Conservation (phyloP, 1,140 invertebrate species). For the Aplysia californica region DNA sequence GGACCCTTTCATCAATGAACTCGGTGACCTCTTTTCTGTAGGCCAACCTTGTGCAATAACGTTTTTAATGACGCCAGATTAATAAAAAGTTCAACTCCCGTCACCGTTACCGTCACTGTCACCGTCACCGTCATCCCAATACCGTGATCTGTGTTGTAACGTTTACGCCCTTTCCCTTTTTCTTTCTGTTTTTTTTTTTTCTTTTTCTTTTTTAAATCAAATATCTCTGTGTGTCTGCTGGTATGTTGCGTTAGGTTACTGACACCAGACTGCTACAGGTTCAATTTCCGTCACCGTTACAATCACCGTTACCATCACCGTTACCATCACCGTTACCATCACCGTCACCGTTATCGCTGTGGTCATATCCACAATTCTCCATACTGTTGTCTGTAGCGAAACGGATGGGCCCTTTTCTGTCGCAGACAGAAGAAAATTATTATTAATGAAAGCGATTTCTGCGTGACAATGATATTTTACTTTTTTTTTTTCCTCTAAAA, state of each 20-base stretch:
- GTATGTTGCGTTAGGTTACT: too few species aligned
- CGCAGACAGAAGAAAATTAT: neutral
- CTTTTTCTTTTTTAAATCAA: too few species aligned
- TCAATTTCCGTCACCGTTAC: neutral
- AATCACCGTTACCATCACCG: neutral
- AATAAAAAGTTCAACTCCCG: neutral
- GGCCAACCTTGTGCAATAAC: too few species aligned
- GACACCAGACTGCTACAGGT: too few species aligned
- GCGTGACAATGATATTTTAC: neutral
- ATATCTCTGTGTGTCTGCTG: too few species aligned
- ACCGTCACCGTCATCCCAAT: neutral
- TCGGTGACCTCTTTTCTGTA: too few species aligned
- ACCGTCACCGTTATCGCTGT: neutral
- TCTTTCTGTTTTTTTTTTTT: neutral
- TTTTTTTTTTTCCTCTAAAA: neutral
- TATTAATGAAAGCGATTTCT: neutral
- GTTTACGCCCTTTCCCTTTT: too few species aligned
- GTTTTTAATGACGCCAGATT: too few species aligned
- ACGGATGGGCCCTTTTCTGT: too few species aligned
- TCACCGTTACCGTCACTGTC: neutral
- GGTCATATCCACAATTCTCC: neutral
- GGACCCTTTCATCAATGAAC: too few species aligned
- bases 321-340: neutral
- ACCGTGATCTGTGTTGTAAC: too few species aligned
- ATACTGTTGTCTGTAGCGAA: neutral